Base-by-base conservation (phyloP, 2,888 invertebrate species). In the Theodoxus fluviatilis region DNA sequence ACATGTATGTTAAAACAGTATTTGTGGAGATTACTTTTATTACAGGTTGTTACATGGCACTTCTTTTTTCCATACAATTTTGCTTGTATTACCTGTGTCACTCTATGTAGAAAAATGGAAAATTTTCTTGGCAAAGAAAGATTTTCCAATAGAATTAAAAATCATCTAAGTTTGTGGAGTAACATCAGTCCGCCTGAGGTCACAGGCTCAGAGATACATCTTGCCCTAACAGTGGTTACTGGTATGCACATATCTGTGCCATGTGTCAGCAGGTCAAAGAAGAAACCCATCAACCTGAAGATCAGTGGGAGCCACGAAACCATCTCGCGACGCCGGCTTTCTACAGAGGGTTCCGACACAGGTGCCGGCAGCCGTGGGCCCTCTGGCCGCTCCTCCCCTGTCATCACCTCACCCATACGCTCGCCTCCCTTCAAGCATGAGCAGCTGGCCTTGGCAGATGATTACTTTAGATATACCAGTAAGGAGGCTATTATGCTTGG, bases 321-420 rank as follows among this genome's bases (percentile, higher is more conserved):
- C 40, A 76, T 85, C 68, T 77, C 78, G 57, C 71, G 80, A 33
- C 77, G 85, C 47, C 79, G 88, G 22, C 78, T 78, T 37, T 84
- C 85, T n/a, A 81, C 83, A 43, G 85, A 83, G 59, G 84, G 81
- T 57, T 74, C 78, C 3, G 75, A 76, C 6, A 81, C 74, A 15
- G 76, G 76, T 59, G 75, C 73, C 28, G 75, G 76, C 63, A 81
- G 81, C 70, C 78, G 81, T 15, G 83, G 81, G 3, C 80, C 81
- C n/a, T 85, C 85, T 33, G 86, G 85, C 55, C 84, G 84, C 71
- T 81, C 82, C n/a, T 86, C 87, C 22, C 86, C 86, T 6, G 80
- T 83, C 40, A 78, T 82, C 31, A 79, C 83, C 55, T 86, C 86
- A 33, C 86, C 87, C 2, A 77, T 81, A 49, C 81, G 85, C 59